These are phyloP conservation scores for Olivierus martensii DNA, from an alignment of 1,140 invertebrate species.

Conservation along the genomic window DNA sequence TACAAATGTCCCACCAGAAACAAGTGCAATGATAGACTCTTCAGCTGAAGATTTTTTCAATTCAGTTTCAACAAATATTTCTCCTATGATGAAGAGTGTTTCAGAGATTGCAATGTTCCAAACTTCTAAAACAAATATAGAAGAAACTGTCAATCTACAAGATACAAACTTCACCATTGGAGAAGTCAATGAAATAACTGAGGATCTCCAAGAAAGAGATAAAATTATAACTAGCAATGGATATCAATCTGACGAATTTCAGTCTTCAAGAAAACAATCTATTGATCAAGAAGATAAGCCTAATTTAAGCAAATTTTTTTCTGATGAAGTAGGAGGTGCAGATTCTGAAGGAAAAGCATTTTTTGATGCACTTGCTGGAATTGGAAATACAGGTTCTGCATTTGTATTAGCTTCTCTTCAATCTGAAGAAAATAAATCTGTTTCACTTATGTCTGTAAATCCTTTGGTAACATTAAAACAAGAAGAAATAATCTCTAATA, in stretches of 20 bases:
- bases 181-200: not conserved
- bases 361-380: slow-evolving; percentile 14
- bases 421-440: not conserved
- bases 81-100: too few species aligned
- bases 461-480: not conserved
- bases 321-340: slow-evolving; percentile 15
- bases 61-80: too few species aligned
- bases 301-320: slow-evolving; percentile 15
- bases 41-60: too few species aligned
- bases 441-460: not conserved
- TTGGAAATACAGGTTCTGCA: not conserved
- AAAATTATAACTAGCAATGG: too few species aligned
- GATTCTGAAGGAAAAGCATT: slow-evolving; percentile 18
- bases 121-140: not conserved
- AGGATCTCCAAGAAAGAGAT: not conserved
- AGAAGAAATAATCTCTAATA: not conserved
- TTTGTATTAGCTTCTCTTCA: not conserved
- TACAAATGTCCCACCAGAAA: too few species aligned
- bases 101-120: not conserved
- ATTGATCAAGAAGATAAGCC: not conserved
- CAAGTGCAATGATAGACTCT: too few species aligned
- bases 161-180: not conserved
- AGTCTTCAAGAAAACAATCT: not conserved
- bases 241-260: not conserved
- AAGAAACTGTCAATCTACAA: not conserved